phyloP scores from a whole-genome alignment of 2,797 vertebrate genomes.

The Nyctibius grandis region DNA sequence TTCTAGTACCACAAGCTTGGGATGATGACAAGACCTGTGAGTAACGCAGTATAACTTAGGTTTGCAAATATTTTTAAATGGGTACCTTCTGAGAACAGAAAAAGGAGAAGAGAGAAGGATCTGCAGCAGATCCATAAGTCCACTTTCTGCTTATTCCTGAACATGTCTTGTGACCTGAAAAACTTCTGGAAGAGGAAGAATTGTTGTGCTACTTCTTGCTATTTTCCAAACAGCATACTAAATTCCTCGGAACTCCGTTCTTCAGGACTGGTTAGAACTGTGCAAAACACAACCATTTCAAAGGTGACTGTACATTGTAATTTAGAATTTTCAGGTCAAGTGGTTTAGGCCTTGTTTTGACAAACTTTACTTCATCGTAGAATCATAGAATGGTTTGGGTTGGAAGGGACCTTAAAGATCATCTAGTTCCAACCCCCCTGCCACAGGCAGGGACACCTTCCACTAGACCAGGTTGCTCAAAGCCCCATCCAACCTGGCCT shows the following conservation, averaged over 20 bases:
- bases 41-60: background rate
- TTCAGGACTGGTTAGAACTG: background rate
- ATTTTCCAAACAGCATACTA: background rate
- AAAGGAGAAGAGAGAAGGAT: background rate
- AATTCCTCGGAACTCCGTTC: background rate
- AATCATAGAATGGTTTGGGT: too few relatives aligned
- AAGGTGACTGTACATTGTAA: background rate
- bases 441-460: too few relatives aligned
- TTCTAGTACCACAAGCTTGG: background rate
- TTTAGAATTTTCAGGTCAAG: background rate
- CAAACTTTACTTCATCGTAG: too few relatives aligned
- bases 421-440: too few relatives aligned
- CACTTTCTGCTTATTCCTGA: background rate
- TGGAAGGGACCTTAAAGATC: too few relatives aligned
- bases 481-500: too few relatives aligned
- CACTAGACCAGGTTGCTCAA: too few relatives aligned
- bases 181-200: background rate
- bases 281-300: background rate
- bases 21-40: background rate
- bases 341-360: background rate
- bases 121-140: background rate
- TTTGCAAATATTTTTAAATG: conserved; percentile 12
- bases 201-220: background rate
- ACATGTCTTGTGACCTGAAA: background rate
- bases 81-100: background rate